Percentiles rank a stretch among this genome's conserved stretches.
Conservation (phyloP, 2,797 vertebrate species). For the Cirrhinus mrigala region DNA sequence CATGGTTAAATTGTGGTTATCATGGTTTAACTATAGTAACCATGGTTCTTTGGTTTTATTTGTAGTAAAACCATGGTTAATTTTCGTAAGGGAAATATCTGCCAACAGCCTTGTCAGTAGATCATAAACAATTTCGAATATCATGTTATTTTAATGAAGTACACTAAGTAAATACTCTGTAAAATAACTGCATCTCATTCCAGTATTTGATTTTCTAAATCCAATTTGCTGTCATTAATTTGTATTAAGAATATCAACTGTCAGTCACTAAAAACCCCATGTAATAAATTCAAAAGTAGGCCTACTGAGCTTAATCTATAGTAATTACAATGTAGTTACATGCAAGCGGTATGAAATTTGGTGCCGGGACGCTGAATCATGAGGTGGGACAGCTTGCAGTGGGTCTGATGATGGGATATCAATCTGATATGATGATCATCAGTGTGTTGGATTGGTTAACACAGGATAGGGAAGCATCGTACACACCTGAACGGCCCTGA, state of each 20-base stretch:
- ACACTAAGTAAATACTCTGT: no score
- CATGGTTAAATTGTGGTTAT: no score
- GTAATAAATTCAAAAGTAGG: background rate
- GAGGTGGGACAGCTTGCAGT: background rate
- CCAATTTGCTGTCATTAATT: background rate
- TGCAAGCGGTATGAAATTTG: background rate
- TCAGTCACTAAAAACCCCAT: background rate
- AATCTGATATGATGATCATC: background rate
- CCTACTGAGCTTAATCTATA: background rate
- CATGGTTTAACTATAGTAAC: no score
- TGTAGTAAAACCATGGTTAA: no score
- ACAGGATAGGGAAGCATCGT: background rate
- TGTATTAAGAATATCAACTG: background rate
- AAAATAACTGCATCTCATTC: background rate
- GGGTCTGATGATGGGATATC: constrained; percentile 7
- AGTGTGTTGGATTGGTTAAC: background rate
- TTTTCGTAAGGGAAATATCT: background rate
- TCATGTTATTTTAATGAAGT: background rate
- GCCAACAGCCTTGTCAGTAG: background rate
- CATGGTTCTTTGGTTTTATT: no score
- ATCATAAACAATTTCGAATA: background rate
- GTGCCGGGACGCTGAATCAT: background rate
- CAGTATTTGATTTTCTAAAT: background rate
- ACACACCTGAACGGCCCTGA: background rate
- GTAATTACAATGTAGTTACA: background rate